A percentile compares a stretch with the other conserved stretches of the same genome.
Conservation (phyloP, 2,888 invertebrate genomes). For the Drosophila sordidula region DNA sequence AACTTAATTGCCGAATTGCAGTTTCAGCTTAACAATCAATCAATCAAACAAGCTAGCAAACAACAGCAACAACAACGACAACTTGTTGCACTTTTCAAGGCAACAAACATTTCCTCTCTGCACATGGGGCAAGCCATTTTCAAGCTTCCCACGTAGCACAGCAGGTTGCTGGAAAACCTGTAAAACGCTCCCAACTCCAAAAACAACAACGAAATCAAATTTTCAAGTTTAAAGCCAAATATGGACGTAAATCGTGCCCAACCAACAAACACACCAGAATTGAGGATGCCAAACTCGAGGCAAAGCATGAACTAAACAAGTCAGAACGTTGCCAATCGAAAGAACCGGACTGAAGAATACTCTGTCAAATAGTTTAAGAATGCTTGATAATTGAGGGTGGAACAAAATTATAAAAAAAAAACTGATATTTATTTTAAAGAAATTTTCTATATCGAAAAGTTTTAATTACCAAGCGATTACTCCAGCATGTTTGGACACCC, state of each 20-base stretch:
- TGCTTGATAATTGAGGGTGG: no score
- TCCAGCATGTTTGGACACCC: not conserved
- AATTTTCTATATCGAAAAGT: not conserved
- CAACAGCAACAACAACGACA: conserved; percentile 7
- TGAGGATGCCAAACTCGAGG: not conserved
- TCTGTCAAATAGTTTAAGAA: no score
- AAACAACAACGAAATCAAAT: conserved; percentile 28
- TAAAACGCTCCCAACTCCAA: conserved; percentile 53
- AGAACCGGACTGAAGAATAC: not conserved
- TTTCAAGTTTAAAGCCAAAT: conserved; percentile 72
- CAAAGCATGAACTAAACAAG: conserved; percentile 3
- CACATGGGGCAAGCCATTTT: conserved; percentile 18
- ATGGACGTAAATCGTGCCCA: conserved; percentile 60
- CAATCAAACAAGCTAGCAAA: conserved; percentile 46
- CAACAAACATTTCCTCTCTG: conserved; percentile 44
- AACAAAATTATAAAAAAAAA: no score
- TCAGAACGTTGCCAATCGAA: not conserved
- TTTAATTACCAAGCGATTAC: no score
- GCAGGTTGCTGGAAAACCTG: conserved; percentile 63
- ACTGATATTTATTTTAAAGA: not conserved
- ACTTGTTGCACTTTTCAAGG: conserved; percentile 37
- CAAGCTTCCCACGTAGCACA: conserved; percentile 60
- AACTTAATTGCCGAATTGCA: conserved; percentile 63
- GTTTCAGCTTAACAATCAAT: conserved; percentile 59
- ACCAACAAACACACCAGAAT: conserved; percentile 21